Percentiles rank a stretch among this genome's conserved stretches.
phyloP scores from a whole-genome alignment of 2,888 invertebrate species.

The Magallana nippona region DNA sequence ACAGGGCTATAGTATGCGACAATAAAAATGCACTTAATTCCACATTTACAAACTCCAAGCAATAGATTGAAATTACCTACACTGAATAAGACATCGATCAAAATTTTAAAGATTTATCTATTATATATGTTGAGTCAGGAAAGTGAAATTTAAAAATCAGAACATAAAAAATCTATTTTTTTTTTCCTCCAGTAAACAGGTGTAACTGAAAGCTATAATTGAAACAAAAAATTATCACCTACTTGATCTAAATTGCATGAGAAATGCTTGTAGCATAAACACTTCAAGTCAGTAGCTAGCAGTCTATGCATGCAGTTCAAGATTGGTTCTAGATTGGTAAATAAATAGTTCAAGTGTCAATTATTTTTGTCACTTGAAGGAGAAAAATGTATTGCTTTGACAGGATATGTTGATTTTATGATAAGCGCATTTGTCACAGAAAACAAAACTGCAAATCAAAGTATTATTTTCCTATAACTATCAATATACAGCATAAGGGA shows the following conservation, averaged over 20 bases:
- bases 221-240: slow-evolving; percentile 17
- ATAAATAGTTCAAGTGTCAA: not conserved
- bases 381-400: no score
- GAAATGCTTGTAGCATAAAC: not conserved
- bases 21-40: slow-evolving; percentile 32
- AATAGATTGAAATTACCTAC: slow-evolving; percentile 2
- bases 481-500: no score
- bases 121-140: slow-evolving; percentile 11
- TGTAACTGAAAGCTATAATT: slow-evolving; percentile 4
- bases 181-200: not conserved
- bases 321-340: not conserved
- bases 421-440: no score
- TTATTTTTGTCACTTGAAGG: not conserved
- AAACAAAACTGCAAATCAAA: no score
- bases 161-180: not conserved
- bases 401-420: no score
- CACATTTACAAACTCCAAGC: slow-evolving; percentile 18
- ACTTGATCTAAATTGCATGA: slow-evolving; percentile 6
- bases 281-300: not conserved
- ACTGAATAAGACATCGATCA: not conserved
- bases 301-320: not conserved
- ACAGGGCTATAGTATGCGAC: not conserved
- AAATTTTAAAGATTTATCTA: not conserved
- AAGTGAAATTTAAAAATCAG: not conserved
- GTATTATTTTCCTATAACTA: no score